A percentile compares a stretch with the other conserved stretches of the same genome.
Evolutionary conservation across 2,113 vertebrate genomes (phyloP).

Genomic region (Pelodiscus sinensis): DNA sequence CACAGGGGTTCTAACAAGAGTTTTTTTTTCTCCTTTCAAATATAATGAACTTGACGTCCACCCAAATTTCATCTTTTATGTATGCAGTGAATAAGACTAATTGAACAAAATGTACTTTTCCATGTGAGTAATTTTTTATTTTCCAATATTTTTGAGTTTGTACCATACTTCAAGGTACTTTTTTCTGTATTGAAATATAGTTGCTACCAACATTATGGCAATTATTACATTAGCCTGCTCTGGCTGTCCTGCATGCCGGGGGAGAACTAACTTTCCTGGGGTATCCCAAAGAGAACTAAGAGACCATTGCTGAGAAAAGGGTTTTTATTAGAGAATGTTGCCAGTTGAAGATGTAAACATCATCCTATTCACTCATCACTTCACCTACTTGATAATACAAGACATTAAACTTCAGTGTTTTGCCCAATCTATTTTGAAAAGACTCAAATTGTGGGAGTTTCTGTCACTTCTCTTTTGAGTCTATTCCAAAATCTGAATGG

Average conservation of each 20-base stretch:
- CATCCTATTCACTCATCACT: background rate
- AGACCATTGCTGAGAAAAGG: background rate
- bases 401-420: background rate
- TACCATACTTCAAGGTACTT: background rate
- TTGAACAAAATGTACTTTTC: background rate
- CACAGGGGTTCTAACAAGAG: background rate
- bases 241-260: background rate
- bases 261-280: background rate
- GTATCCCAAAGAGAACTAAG: background rate
- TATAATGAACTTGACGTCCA: background rate
- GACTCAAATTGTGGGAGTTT: background rate
- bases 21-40: background rate
- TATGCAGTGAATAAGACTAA: background rate
- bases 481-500: background rate
- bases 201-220: background rate
- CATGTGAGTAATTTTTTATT: background rate
- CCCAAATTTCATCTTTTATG: background rate
- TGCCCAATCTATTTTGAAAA: background rate
- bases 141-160: background rate
- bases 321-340: background rate
- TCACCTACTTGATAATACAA: background rate
- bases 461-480: background rate
- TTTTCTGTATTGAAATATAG: background rate
- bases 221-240: background rate
- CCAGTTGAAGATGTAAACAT: background rate